Conservation (phyloP, 2,113 vertebrate species). For the Colaptes auratus region DNA sequence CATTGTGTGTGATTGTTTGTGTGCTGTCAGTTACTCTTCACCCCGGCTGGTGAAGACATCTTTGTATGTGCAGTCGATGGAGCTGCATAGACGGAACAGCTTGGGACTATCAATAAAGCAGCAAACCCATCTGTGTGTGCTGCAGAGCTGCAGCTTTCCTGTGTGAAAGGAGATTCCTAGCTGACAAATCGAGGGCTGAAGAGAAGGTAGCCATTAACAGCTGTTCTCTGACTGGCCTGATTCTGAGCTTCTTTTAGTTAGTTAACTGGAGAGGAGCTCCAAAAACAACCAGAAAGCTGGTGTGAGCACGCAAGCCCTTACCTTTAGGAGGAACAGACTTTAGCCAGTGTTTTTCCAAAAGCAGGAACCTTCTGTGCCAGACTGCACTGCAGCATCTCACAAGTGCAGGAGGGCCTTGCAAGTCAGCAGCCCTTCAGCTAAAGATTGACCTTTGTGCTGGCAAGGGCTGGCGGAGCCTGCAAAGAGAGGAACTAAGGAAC, state of each 20-base stretch:
- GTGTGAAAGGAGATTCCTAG: not conserved
- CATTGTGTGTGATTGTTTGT: slow-evolving; percentile 22
- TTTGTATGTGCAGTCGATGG: not conserved
- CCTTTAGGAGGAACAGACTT: not conserved
- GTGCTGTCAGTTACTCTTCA: slow-evolving; percentile 48
- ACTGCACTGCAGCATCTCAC: slow-evolving; percentile 37
- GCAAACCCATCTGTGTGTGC: not conserved
- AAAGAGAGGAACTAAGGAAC: not conserved
- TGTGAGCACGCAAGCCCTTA: not conserved
- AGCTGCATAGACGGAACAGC: not conserved
- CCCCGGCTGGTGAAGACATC: slow-evolving; percentile 20
- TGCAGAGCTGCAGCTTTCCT: slow-evolving; percentile 15
- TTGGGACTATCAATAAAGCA: not conserved
- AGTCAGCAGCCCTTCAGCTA: slow-evolving; percentile 30
- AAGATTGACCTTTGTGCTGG: slow-evolving; percentile 19
- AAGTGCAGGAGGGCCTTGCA: slow-evolving; percentile 10
- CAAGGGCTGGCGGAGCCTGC: not conserved
- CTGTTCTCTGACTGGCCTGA: not conserved
- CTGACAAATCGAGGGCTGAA: not conserved
- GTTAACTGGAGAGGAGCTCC: not conserved
- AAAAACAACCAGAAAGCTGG: slow-evolving; percentile 8
- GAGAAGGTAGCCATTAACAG: not conserved
- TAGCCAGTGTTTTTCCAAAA: slow-evolving; percentile 35
- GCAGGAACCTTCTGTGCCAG: slow-evolving; percentile 50
- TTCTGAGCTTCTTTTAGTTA: not conserved